Evolutionary conservation across 2,113 vertebrate genomes (phyloP).

Genomic region (Elanus axillaris): DNA sequence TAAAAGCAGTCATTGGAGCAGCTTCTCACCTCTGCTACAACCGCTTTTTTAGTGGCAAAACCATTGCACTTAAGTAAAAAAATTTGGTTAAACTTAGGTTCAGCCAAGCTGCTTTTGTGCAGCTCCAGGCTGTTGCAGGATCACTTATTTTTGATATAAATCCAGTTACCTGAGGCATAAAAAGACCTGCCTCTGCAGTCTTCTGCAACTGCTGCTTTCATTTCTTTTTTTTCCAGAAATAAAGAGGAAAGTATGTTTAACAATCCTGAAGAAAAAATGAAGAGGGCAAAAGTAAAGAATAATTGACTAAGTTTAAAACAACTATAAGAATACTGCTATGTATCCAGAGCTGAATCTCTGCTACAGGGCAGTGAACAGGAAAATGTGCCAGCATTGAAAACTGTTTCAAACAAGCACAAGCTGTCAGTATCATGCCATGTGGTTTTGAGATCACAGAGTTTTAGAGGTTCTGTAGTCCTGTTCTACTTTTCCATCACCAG

Average conservation of each 20-base stretch:
- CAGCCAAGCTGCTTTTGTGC: neutral
- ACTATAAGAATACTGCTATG: neutral
- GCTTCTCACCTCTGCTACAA: neutral
- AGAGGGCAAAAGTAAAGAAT: neutral
- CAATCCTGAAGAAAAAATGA: neutral
- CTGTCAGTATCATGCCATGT: rapidly evolving
- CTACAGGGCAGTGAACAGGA: neutral
- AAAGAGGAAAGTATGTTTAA: neutral
- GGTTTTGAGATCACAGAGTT: neutral
- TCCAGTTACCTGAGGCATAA: neutral
- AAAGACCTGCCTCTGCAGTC: neutral
- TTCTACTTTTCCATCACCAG: neutral
- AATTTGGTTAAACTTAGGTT: neutral
- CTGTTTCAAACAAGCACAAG: neutral
- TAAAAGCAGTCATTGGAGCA: neutral
- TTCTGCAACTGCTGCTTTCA: neutral
- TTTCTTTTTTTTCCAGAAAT: neutral
- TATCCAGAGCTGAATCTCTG: neutral
- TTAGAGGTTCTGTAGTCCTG: neutral
- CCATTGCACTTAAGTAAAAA: neutral
- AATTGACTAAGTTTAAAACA: neutral
- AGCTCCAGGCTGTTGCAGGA: neutral
- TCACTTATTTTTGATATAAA: neutral
- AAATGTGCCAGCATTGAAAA: rapidly evolving
- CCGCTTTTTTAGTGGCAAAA: neutral